Evolutionary conservation across 2,113 vertebrate genomes (phyloP).

Genomic region (Atlantisia rogersi): DNA sequence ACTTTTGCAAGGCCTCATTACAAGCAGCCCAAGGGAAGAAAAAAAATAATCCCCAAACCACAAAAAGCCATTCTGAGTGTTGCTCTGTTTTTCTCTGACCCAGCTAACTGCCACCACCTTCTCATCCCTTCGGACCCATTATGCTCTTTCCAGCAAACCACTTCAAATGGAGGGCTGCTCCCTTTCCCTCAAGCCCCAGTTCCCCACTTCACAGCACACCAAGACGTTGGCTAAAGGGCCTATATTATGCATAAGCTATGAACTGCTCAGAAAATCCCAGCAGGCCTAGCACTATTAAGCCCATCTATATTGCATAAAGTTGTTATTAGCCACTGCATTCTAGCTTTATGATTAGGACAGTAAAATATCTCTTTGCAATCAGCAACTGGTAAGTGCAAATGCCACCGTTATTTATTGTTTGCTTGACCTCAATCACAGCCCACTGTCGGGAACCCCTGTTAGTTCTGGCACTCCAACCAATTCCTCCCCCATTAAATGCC

Average conservation of each 20-base stretch:
- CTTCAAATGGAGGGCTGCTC: neutral
- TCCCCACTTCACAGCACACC: neutral
- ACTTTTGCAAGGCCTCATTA: neutral
- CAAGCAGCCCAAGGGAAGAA: neutral
- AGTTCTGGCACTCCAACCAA: neutral
- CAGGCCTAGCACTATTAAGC: conserved; percentile 53
- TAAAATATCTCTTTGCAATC: conserved; percentile 36
- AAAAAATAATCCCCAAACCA: neutral
- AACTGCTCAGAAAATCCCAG: conserved; percentile 56
- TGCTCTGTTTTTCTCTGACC: neutral
- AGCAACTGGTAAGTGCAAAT: conserved; percentile 34
- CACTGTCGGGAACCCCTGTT: neutral
- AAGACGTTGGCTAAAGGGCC: conserved; percentile 20
- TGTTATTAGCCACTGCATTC: conserved; percentile 50
- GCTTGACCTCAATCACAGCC: neutral
- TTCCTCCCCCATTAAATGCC: neutral
- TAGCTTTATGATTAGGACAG: conserved; percentile 56
- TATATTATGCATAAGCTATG: conserved; percentile 40
- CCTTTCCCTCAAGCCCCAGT: neutral
- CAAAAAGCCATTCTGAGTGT: neutral
- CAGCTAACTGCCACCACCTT: neutral
- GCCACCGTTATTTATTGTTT: conserved; percentile 10
- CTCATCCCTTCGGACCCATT: neutral
- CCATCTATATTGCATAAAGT: conserved; percentile 66
- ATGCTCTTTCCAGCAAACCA: neutral